Percentiles rank a stretch among this genome's conserved stretches.
Conservation (phyloP, 1,140 invertebrate genomes). For the Cydia pomonella region DNA sequence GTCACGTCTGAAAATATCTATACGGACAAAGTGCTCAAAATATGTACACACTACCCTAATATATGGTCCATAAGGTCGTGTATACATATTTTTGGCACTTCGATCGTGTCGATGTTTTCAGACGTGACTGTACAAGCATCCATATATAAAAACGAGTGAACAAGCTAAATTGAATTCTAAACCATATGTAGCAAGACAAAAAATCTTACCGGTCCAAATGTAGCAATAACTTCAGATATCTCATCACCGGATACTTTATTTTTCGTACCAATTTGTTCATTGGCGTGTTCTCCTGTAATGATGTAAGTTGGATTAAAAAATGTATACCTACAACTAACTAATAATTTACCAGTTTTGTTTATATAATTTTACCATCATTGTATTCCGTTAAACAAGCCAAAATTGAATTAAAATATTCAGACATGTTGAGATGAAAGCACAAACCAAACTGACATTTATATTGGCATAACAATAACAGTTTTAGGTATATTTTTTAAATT, state of each 20-base stretch:
- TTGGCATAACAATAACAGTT: not conserved
- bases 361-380: constrained; percentile 41
- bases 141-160: too few relatives aligned
- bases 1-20: too few relatives aligned
- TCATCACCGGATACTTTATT: constrained; percentile 76
- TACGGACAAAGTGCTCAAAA: too few relatives aligned
- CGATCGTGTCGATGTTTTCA: too few relatives aligned
- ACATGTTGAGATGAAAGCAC: constrained; percentile 40
- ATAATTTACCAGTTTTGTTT: constrained; percentile 10
- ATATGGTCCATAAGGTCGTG: too few relatives aligned
- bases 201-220: constrained; percentile 69
- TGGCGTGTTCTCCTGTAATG: constrained; percentile 78
- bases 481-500: not conserved
- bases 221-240: constrained; percentile 73
- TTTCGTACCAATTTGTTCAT: constrained; percentile 87
- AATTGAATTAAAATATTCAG: constrained; percentile 52
- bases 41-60: too few relatives aligned
- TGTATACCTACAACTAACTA: constrained; percentile 3
- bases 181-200: not conserved
- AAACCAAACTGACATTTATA: constrained; percentile 28
- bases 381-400: constrained; percentile 50
- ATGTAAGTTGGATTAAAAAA: constrained; percentile 29
- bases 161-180: too few relatives aligned
- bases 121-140: too few relatives aligned
- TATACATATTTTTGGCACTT: too few relatives aligned